Evolutionary conservation across 2,888 invertebrate species (phyloP), one percentile per base, ranked within the genome.

Genomic region (Pollenia griseotomentosa): DNA sequence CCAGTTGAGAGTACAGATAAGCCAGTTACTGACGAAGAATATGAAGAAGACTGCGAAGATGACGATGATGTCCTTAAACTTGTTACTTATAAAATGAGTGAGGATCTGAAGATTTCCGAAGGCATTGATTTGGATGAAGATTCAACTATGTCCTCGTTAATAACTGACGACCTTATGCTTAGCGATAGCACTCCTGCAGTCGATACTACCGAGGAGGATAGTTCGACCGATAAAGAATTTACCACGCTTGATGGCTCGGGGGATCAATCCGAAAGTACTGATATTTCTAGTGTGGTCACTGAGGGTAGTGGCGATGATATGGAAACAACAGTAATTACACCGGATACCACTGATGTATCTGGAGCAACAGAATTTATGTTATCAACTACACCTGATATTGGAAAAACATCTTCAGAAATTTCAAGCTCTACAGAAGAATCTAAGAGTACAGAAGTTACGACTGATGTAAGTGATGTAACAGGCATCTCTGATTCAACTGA

Each of bases 1-100:
- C 95, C 96, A 0, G 94, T 96, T 0, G 95, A 95, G 70, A 94
- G 94, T 16, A 95, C 95, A 33, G 91, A 93, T 8, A 93, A 92
- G 70, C 92, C 94, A 0, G 91, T 94, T 42, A 93, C 94, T 40
- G 95, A 95, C 80, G 95, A 95, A 61, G 95, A 95, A 61, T 95
- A 95, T 89, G 94, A 94, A 63, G 93, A 93, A 10, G 78, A 90
- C 1, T 91, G 87, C 16, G 89, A 77, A 66, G 84, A 84, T 0
- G 83, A 70, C 0, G 75, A 70, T 0, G 91, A 91, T 90, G 88
- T 88, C 68, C 83, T 87, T 19, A 90, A 90, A 42, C 42, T 90
- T 57, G 79, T 90, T 0, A 89, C 90, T 5, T 88, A 87, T 12
- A 90, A 89, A 55, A 85, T 90, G 23, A 89, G 89, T 1, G 91